Conservation (phyloP, 2,888 invertebrate species). For the Rhagophthalmus giganteus region DNA sequence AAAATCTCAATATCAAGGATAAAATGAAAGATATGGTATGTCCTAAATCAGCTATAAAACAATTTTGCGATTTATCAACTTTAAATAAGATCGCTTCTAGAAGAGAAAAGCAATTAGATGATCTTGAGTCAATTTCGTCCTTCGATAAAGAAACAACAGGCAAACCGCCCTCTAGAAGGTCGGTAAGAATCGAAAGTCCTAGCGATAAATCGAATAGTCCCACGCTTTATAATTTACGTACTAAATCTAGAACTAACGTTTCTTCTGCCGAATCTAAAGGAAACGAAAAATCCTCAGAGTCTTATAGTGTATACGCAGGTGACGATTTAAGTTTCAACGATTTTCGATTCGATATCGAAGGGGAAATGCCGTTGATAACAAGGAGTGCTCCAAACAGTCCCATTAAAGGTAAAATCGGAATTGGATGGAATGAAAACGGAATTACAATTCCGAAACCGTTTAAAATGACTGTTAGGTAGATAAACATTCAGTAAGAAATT, state of each 20-base stretch:
- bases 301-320: constrained; percentile 39
- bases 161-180: constrained; percentile 52
- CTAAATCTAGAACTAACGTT: constrained; percentile 46
- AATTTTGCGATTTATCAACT: constrained; percentile 44
- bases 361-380: constrained; percentile 41
- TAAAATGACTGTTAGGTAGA: constrained; percentile 70
- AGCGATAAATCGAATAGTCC: constrained; percentile 42
- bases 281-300: constrained; percentile 30
- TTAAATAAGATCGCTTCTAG: constrained; percentile 36
- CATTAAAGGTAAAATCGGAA: constrained; percentile 51
- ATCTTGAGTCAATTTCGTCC: constrained; percentile 41
- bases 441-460: constrained; percentile 70
- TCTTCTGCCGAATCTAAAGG: constrained; percentile 44
- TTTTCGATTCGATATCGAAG: constrained; percentile 43
- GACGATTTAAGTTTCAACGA: constrained; percentile 50
- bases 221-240: constrained; percentile 37
- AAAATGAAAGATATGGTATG: constrained; percentile 21
- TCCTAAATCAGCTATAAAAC: constrained; percentile 40
- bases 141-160: constrained; percentile 44
- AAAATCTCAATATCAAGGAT: constrained; percentile 41
- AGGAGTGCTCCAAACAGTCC: constrained; percentile 66
- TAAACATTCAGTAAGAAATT: no score
- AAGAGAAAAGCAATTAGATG: constrained; percentile 34
- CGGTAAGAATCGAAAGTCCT: constrained; percentile 54
- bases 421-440: constrained; percentile 45